phyloP scores from a whole-genome alignment of 2,888 invertebrate genomes.

The Xanthia togata region DNA sequence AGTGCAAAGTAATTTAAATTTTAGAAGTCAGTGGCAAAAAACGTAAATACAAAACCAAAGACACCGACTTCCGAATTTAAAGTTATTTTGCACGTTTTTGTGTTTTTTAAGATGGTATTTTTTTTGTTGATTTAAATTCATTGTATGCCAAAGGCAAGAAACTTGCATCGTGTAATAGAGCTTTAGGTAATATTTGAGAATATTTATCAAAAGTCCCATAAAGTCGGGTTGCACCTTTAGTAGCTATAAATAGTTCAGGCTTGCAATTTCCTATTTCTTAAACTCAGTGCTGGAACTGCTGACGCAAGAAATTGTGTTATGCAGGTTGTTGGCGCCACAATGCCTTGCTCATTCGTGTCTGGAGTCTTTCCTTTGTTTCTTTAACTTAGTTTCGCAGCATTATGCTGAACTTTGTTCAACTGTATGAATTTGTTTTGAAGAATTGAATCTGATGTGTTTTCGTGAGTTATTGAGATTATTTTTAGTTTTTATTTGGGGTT shows the following conservation, averaged over 20 bases:
- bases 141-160: background rate
- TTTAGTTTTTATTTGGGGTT: background rate
- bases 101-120: too few species aligned
- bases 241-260: conserved; percentile 61
- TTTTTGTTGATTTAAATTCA: too few species aligned
- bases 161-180: background rate
- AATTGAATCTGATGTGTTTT: conserved; percentile 25
- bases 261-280: conserved; percentile 66
- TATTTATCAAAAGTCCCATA: conserved; percentile 63
- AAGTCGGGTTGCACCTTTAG: conserved; percentile 52
- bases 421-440: conserved; percentile 34
- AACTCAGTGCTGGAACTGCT: conserved; percentile 56
- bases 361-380: conserved; percentile 55
- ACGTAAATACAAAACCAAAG: too few species aligned
- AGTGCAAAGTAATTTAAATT: too few species aligned
- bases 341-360: conserved; percentile 48
- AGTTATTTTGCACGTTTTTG: too few species aligned
- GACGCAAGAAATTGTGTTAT: conserved; percentile 64
- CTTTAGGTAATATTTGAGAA: conserved; percentile 31
- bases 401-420: conserved; percentile 24
- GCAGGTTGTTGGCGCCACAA: conserved; percentile 55
- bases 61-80: too few species aligned
- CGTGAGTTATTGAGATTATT: background rate
- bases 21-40: too few species aligned
- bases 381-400: conserved; percentile 24